Evolutionary conservation across 53 echinoderm and acorn worm genomes (phyloP).

Genomic region (Astropecten irregularis): DNA sequence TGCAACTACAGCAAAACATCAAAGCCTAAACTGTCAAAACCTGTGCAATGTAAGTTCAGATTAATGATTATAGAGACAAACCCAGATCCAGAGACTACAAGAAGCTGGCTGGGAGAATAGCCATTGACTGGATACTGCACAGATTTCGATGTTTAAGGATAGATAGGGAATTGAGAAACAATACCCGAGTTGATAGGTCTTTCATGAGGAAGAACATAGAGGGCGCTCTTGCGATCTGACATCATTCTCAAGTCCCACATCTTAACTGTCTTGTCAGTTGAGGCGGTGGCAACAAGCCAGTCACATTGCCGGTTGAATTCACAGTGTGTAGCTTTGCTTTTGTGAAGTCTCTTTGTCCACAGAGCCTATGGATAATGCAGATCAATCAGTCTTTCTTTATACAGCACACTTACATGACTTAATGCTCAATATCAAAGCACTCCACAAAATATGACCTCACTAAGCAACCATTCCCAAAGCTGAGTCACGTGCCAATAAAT

Average conservation of each 20-base stretch:
- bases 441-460: too few species aligned
- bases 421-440: too few species aligned
- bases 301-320: conserved; percentile 77
- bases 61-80: too few species aligned
- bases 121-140: too few species aligned
- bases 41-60: too few species aligned
- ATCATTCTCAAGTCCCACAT: conserved; percentile 81
- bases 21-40: too few species aligned
- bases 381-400: neutral
- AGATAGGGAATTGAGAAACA: too few species aligned
- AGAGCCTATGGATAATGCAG: conserved; percentile 17
- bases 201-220: conserved; percentile 66
- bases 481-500: neutral
- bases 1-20: too few species aligned
- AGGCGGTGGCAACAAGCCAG: conserved; percentile 74
- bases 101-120: too few species aligned
- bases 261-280: conserved; percentile 74
- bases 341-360: conserved; percentile 70
- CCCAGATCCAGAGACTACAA: too few species aligned
- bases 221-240: conserved; percentile 56
- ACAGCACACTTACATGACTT: too few species aligned
- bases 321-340: conserved; percentile 72
- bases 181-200: conserved; percentile 85
- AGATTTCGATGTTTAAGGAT: too few species aligned
- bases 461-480: neutral